These are phyloP conservation scores for Thermophis baileyi DNA, from an alignment of 2,113 vertebrate genomes.

Conservation along the genomic window DNA sequence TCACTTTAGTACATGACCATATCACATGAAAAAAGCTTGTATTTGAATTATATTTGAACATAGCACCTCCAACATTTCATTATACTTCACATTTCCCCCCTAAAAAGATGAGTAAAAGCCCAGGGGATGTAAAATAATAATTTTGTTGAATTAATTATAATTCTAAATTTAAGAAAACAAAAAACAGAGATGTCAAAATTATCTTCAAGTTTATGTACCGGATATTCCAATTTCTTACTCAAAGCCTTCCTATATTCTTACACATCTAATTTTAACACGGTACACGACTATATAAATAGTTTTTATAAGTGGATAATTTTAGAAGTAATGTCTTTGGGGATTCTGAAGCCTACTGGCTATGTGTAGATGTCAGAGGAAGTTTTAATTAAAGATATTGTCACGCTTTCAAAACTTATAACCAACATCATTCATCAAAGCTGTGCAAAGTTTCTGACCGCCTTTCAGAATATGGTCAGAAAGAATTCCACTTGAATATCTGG, in stretches of 20 bases:
- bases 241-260: neutral
- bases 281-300: neutral
- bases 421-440: neutral
- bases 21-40: neutral
- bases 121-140: neutral
- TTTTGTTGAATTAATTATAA: neutral
- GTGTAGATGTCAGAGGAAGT: neutral
- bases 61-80: neutral
- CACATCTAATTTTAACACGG: neutral
- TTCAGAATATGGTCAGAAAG: neutral
- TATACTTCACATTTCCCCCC: neutral
- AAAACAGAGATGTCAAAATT: neutral
- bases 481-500: neutral
- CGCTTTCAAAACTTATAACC: neutral
- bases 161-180: neutral
- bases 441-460: neutral
- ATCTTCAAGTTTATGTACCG: neutral
- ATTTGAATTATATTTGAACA: neutral
- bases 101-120: neutral
- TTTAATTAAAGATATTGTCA: neutral
- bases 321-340: neutral
- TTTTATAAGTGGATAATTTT: neutral
- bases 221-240: neutral
- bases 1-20: neutral
- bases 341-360: neutral